Conservation (phyloP, 1,140 invertebrate species). For the Eufriesea mexicana region DNA sequence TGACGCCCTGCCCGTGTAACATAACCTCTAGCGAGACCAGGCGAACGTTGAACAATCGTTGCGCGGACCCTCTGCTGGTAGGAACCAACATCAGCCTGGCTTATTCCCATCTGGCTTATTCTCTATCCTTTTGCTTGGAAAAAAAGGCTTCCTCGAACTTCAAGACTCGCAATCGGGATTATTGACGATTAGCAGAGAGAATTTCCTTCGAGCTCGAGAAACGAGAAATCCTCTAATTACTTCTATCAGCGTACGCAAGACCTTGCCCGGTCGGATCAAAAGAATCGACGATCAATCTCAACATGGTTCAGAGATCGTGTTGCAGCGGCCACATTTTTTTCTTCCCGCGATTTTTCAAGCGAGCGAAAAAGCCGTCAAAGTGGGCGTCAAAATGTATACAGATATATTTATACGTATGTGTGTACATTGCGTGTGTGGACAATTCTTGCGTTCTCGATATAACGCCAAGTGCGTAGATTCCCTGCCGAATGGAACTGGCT, state of each 20-base stretch:
- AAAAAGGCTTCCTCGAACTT: too few relatives aligned
- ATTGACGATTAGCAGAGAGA: too few relatives aligned
- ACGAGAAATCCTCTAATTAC: background rate
- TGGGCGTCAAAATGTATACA: constrained; percentile 2
- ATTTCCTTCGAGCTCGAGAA: background rate
- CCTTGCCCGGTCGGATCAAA: background rate
- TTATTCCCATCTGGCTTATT: too few relatives aligned
- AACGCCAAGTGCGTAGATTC: constrained; percentile 46
- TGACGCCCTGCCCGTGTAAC: too few relatives aligned
- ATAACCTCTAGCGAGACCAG: background rate
- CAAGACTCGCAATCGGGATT: too few relatives aligned
- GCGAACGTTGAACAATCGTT: background rate
- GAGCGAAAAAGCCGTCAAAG: background rate
- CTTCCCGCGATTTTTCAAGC: background rate
- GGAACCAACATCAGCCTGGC: too few relatives aligned
- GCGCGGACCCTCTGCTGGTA: background rate
- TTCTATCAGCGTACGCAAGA: background rate
- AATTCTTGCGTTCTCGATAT: constrained; percentile 22
- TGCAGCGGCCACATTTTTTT: background rate
- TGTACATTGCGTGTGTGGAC: background rate
- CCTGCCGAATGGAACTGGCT: constrained; percentile 23
- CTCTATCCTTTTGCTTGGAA: too few relatives aligned
- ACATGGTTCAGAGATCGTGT: background rate
- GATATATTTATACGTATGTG: constrained; percentile 4
- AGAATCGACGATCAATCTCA: background rate